Conservation (phyloP, 2,113 vertebrate species). For the Tachysurus vachellii region DNA sequence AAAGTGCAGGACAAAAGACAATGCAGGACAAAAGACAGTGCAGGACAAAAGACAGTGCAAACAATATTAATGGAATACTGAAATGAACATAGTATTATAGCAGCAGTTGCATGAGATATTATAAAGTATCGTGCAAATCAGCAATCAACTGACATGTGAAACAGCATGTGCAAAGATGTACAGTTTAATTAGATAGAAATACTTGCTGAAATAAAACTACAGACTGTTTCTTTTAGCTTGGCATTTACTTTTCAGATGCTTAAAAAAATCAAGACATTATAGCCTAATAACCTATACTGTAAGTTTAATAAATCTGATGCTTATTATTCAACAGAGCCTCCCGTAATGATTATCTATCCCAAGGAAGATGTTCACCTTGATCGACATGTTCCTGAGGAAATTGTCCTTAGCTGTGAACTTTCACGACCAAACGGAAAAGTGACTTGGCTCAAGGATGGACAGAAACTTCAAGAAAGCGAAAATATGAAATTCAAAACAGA, state of each 20-base stretch:
- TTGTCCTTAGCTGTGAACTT: slow-evolving; percentile 86
- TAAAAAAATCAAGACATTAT: background rate
- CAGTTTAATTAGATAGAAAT: background rate
- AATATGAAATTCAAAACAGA: slow-evolving; percentile 78
- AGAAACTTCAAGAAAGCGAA: slow-evolving; percentile 79
- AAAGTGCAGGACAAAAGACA: too few species aligned
- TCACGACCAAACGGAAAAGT: slow-evolving; percentile 73
- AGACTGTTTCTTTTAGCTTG: background rate
- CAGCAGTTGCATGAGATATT: too few species aligned
- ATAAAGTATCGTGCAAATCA: too few species aligned
- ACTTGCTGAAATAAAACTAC: background rate
- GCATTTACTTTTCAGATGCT: background rate
- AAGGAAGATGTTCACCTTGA: slow-evolving; percentile 80
- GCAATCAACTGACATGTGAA: too few species aligned
- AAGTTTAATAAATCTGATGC: background rate
- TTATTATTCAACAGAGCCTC: slow-evolving; percentile 76
- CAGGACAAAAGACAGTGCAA: too few species aligned
- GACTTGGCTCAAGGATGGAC: slow-evolving; percentile 86
- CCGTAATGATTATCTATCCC: slow-evolving; percentile 80
- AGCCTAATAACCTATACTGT: background rate
- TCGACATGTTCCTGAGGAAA: slow-evolving; percentile 77
- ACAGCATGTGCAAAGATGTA: background rate
- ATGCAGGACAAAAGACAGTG: too few species aligned
- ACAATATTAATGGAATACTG: too few species aligned
- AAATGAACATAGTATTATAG: too few species aligned